phyloP scores from a whole-genome alignment of 2,888 invertebrate genomes.

The Trichopria drosophilae region DNA sequence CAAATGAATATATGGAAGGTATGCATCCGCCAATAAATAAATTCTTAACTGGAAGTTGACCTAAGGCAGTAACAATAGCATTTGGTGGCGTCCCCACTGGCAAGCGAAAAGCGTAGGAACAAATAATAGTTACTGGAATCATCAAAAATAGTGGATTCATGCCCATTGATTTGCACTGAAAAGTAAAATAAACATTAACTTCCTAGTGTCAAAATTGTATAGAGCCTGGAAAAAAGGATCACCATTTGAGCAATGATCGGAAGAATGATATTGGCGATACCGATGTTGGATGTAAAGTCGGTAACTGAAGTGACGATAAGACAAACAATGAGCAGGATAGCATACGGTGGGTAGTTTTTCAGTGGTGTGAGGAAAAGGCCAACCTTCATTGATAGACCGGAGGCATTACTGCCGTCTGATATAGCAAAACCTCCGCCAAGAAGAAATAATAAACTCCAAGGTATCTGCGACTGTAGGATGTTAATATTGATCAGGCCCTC shows the following conservation, averaged over 20 bases:
- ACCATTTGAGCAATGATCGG: conserved; percentile 61
- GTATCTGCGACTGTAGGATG: conserved; percentile 60
- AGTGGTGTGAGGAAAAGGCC: conserved; percentile 57
- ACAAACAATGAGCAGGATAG: conserved; percentile 59
- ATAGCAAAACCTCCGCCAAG: conserved; percentile 67
- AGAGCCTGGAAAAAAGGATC: conserved; percentile 34
- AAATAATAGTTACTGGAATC: conserved; percentile 51
- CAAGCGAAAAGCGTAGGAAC: conserved; percentile 58
- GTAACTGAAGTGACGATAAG: conserved; percentile 60
- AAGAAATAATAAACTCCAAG: conserved; percentile 64
- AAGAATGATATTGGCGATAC: conserved; percentile 62
- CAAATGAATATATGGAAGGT: conserved; percentile 64
- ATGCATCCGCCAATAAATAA: conserved; percentile 55
- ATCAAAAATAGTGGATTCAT: conserved; percentile 55
- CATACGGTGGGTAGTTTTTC: conserved; percentile 49
- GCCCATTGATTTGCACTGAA: conserved; percentile 44
- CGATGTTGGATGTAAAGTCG: conserved; percentile 64
- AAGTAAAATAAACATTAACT: neutral
- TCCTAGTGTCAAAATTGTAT: neutral
- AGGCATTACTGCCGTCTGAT: conserved; percentile 61
- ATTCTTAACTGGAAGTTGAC: conserved; percentile 55
- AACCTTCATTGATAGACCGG: conserved; percentile 59
- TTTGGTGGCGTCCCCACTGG: conserved; percentile 66
- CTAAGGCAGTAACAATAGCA: conserved; percentile 60
- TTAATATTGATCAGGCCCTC: conserved; percentile 61